phyloP scores from a whole-genome alignment of 2,113 vertebrate species.

The Guaruba guarouba region DNA sequence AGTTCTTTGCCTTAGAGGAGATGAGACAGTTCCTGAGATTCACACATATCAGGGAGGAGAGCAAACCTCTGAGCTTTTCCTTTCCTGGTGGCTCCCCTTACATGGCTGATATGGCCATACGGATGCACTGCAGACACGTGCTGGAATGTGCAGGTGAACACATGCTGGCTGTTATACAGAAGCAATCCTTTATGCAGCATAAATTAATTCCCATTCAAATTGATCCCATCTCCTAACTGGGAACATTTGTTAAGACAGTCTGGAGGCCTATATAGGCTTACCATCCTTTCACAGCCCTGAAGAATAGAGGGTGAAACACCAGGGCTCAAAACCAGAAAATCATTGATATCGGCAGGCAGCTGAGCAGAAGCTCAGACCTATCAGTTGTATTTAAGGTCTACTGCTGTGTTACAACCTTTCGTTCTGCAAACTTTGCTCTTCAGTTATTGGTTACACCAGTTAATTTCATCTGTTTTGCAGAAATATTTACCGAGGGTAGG shows the following conservation, averaged over 20 bases:
- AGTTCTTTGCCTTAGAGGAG: not conserved
- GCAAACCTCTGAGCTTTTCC: not conserved
- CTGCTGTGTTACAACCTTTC: not conserved
- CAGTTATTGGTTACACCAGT: not conserved
- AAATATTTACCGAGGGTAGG: slow-evolving; percentile 45
- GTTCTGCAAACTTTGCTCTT: not conserved
- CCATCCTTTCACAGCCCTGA: not conserved
- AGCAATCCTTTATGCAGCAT: accelerated
- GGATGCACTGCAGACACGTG: accelerated
- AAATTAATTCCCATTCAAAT: not conserved
- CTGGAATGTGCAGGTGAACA: not conserved
- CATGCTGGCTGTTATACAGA: accelerated
- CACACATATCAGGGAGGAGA: not conserved
- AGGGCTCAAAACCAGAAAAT: not conserved
- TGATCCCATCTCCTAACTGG: not conserved
- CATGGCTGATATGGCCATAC: accelerated
- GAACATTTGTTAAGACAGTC: not conserved
- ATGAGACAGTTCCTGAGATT: not conserved
- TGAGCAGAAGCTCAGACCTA: slow-evolving; percentile 27
- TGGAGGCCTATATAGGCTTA: not conserved
- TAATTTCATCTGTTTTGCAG: slow-evolving; percentile 55
- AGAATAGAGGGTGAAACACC: not conserved
- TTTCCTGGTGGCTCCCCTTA: not conserved
- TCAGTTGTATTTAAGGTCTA: slow-evolving; percentile 32
- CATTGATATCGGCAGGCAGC: slow-evolving; percentile 45